Conservation (phyloP, 1,140 invertebrate species). For the Parapsyche elsis region DNA sequence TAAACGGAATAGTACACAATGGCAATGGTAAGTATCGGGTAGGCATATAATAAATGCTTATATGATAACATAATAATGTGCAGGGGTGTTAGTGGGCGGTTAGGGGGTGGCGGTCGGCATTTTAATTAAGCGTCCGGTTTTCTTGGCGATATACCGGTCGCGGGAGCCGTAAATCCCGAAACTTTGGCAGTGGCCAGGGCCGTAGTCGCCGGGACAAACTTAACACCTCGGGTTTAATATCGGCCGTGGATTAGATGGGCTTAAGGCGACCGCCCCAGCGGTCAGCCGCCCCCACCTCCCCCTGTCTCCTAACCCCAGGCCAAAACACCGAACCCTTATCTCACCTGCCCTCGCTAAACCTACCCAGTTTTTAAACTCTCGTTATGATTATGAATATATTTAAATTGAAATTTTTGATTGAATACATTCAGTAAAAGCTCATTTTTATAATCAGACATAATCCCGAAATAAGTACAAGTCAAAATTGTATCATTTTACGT, state of each 20-base stretch:
- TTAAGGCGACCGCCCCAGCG: slow-evolving; percentile 57
- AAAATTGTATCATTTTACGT: too few relatives aligned
- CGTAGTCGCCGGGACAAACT: slow-evolving; percentile 60
- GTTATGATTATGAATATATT: neutral
- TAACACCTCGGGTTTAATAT: slow-evolving; percentile 63
- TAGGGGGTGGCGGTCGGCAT: slow-evolving; percentile 14
- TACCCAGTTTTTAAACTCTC: neutral
- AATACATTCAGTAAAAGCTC: too few relatives aligned
- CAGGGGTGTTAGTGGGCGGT: neutral
- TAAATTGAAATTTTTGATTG: too few relatives aligned
- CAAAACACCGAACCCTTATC: slow-evolving; percentile 55
- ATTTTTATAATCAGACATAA: too few relatives aligned
- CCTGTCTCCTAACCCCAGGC: slow-evolving; percentile 57
- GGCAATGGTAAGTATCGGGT: too few relatives aligned
- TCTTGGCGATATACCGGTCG: slow-evolving; percentile 30
- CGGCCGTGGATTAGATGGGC: slow-evolving; percentile 63
- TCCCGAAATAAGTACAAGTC: too few relatives aligned
- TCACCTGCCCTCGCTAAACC: slow-evolving; percentile 56
- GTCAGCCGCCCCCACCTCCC: slow-evolving; percentile 55
- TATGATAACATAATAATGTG: neutral
- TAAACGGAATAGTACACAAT: too few relatives aligned
- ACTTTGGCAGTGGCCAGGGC: slow-evolving; percentile 52
- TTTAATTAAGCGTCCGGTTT: slow-evolving; percentile 35
- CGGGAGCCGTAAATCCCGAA: slow-evolving; percentile 30
- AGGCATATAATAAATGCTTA: neutral